Percentiles rank a stretch among this genome's conserved stretches.
Evolutionary conservation across 2,113 vertebrate genomes (phyloP).

Genomic region (Copsychus sechellarum): DNA sequence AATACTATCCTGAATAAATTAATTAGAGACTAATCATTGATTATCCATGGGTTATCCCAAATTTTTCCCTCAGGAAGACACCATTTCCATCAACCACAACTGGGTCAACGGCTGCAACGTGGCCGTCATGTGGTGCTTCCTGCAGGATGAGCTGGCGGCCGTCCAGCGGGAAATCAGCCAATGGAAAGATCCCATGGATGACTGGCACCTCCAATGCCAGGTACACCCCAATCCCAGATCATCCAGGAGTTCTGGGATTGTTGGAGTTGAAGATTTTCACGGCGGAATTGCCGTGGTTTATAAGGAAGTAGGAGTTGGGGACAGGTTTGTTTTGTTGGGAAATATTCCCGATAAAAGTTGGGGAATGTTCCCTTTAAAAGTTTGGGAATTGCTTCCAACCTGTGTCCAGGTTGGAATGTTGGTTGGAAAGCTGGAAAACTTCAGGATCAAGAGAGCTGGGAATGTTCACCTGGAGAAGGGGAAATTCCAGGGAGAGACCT

Average conservation of each 20-base stretch:
- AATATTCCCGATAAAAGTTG: neutral
- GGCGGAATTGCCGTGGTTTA: rapidly evolving
- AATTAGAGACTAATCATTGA: neutral
- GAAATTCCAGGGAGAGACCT: neutral
- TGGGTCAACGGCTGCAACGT: conserved; percentile 96
- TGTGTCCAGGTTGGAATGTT: neutral
- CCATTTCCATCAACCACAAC: conserved; percentile 96
- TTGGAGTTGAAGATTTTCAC: no score
- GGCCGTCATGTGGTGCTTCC: conserved; percentile 91
- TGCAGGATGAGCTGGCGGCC: conserved; percentile 86
- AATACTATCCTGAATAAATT: no score
- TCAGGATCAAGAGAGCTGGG: neutral
- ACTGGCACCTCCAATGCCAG: conserved; percentile 95
- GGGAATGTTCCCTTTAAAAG: neutral
- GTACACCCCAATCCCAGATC: conserved; percentile 34
- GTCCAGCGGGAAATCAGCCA: conserved; percentile 87
- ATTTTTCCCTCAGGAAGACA: neutral
- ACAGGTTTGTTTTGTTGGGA: neutral
- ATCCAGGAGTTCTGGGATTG: rapidly evolving
- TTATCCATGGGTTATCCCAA: neutral
- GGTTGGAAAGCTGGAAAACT: neutral
- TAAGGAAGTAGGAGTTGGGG: rapidly evolving
- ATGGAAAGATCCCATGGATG: conserved; percentile 87
- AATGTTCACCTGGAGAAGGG: neutral
- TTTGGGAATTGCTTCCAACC: neutral